Base-by-base conservation (phyloP, 2,797 vertebrate genomes). In the Zenarchopterus dispar region DNA sequence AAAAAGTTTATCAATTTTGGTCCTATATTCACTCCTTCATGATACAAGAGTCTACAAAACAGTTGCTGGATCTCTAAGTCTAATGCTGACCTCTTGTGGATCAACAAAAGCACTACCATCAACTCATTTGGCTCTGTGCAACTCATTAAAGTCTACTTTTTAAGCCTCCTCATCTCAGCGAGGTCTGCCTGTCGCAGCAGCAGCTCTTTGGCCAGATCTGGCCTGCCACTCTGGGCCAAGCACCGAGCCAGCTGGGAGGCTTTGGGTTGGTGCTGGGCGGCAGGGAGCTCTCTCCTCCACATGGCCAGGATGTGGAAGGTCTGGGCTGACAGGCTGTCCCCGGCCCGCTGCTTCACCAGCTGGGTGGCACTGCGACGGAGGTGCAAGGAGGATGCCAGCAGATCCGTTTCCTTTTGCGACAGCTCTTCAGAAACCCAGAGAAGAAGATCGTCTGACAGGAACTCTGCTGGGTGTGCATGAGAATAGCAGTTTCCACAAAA, bases 341-440 rank as follows among this genome's bases (percentile, higher is more conserved):
- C 92, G 3, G 85, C 90, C 75, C 93, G 93, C 48, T 96, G 88
- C 63, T 70, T 92, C 71, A 94, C 91, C 78, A 97, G 90, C 86
- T 97, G 95, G 56, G 93, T 19, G 1, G 94, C 18, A 15, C 95
- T 96, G 2, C 58, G 89, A 10, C 77, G 75, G 45, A 97, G 90
- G 2, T 84, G 93, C 41, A 97, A 92, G 18, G 81, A 57, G 1
- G 82, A 59, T 0, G 87, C 80, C 28, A 96, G 81, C 36, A 80
- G 54, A 4, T 88, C 54, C 0, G 86, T 69, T 0, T 96, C 92
- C 31, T 96, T 94, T 78, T 95, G 94, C 0, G 94, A 94, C 1
- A 97, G 93, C 75, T 96, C 92, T 24, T 85, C 89, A 0, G 95
- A 93, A 55, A 97, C 81, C 95, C 96, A 97, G 26, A 85, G 83